Conservation (phyloP, 2,113 vertebrate genomes). For the Fulmarus glacialis region DNA sequence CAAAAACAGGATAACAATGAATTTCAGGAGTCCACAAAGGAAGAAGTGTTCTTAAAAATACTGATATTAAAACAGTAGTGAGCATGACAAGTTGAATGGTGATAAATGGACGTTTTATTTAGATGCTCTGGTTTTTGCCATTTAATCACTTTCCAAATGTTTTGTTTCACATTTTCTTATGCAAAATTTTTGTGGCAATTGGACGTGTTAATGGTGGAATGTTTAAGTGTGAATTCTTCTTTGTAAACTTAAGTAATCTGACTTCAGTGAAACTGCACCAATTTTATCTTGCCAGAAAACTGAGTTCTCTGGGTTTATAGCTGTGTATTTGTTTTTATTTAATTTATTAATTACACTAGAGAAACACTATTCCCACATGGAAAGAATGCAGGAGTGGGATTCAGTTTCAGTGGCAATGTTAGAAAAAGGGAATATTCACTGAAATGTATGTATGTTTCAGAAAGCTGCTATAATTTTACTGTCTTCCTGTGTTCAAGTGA, state of each 20-base stretch:
- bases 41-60: slow-evolving; percentile 38
- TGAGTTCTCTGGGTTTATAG: neutral
- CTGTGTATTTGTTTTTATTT: neutral
- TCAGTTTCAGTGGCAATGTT: neutral
- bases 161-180: neutral
- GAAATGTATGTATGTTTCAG: neutral
- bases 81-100: neutral
- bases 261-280: neutral
- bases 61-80: neutral
- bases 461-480: neutral
- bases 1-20: slow-evolving; percentile 51
- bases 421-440: neutral
- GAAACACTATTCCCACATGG: neutral
- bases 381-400: neutral
- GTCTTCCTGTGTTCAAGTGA: neutral
- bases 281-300: neutral
- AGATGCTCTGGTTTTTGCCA: neutral
- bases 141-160: neutral
- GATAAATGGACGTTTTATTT: neutral
- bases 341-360: neutral
- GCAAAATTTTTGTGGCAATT: neutral
- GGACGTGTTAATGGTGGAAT: accelerated
- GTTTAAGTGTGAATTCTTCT: neutral
- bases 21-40: slow-evolving; percentile 15
- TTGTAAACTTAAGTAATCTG: neutral